Evolutionary conservation across 1,140 invertebrate species (phyloP), one percentile per base, ranked within the genome.

Genomic region (Cepaea nemoralis): DNA sequence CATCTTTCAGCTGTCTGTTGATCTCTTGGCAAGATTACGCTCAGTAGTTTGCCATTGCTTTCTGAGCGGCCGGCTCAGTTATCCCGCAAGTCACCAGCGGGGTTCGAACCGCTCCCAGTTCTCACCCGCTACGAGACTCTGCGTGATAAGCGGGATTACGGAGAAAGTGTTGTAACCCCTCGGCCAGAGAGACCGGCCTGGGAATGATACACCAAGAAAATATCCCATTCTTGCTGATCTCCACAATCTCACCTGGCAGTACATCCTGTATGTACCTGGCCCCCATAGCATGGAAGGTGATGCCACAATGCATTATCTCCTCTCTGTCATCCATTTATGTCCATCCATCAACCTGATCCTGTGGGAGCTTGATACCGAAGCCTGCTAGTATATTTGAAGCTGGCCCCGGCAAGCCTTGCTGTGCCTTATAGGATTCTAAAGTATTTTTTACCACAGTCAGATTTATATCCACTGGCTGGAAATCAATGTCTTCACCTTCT

Each of bases 211-310:
- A 95, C 76, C 98, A 94, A 0, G 96, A 97, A 83, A 94, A 94
- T 63, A 97, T 94, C 45, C 98, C 97, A 84, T 95, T 93, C 42
- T 94, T 93, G 0, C 96, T 96, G 82, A 99, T 93, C 92, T 99
- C 97, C 19, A 99, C 95, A 79, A 99, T 98, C 93, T 99, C 98
- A 90, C 90, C 90, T 86, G 91, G 91, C 37, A 91, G 63, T 19
- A 91, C 87, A 71, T 91, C 90, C 83, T 89, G 83, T 81, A 88
- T 85, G 71, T 88, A 90, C 48, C 80, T 81, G 19, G 97, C 97
- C 81, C 96, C 96, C 83, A 99, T 97, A 24, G 97, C 96, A n/a
- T 98, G 93, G 88, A 99, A 98, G 19, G 97, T 96, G n/a, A n/a
- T n/a, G n/a, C n/a, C n/a, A n/a, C n/a, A n/a, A n/a, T n/a, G n/a